Evolutionary conservation across 1,140 invertebrate genomes (phyloP).

Genomic region (Drosophila pruinosa): DNA sequence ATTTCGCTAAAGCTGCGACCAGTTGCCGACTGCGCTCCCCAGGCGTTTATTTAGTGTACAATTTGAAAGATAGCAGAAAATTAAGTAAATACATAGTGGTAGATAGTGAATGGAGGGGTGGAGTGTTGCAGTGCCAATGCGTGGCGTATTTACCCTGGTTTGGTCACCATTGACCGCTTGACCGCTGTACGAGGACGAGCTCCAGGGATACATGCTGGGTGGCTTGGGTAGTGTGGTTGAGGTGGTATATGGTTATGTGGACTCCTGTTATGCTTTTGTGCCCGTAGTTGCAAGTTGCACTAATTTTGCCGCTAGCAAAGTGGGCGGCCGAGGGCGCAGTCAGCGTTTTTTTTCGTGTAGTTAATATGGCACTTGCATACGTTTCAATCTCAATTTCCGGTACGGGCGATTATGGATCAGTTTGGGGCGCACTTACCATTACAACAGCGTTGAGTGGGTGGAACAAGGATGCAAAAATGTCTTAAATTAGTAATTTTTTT

Average conservation of each 20-base stretch:
- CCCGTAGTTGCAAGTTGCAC: constrained; percentile 16
- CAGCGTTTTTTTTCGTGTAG: constrained; percentile 35
- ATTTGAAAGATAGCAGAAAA: constrained; percentile 7
- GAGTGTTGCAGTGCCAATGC: constrained; percentile 4
- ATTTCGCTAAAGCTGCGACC: not conserved
- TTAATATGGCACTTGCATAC: constrained; percentile 8
- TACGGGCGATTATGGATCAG: constrained; percentile 30
- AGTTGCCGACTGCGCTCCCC: constrained; percentile 21
- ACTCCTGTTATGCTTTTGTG: constrained; percentile 12
- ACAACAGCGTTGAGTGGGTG: constrained; percentile 40
- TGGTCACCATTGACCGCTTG: constrained; percentile 46
- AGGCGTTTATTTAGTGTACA: not conserved
- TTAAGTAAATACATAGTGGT: not conserved
- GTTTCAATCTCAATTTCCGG: constrained; percentile 36
- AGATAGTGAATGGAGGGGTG: constrained; percentile 5
- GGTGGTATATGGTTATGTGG: constrained; percentile 28
- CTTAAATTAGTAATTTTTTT: constrained; percentile 44
- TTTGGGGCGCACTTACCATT: constrained; percentile 61
- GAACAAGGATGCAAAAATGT: constrained; percentile 43
- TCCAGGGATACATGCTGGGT: constrained; percentile 69
- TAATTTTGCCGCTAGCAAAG: constrained; percentile 41
- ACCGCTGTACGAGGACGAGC: constrained; percentile 67
- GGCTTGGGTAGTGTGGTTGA: constrained; percentile 5
- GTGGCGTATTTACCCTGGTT: constrained; percentile 66
- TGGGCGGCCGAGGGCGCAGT: constrained; percentile 56